phyloP scores from a whole-genome alignment of 1,140 invertebrate genomes.

The Lordiphosa collinella region DNA sequence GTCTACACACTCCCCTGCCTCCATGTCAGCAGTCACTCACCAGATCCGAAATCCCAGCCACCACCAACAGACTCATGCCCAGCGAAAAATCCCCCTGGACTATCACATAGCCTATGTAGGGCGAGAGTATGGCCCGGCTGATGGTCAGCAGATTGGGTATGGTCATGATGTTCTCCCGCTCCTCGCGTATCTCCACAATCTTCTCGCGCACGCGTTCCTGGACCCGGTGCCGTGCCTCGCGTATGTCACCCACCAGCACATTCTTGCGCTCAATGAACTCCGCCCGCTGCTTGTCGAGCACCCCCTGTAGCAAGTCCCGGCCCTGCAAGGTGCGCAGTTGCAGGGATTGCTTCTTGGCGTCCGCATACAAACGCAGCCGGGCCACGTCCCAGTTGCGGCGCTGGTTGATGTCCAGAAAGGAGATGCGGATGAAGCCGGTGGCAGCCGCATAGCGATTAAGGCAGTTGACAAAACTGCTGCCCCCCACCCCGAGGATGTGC shows the following conservation, averaged over 20 bases:
- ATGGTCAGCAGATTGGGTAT: slow-evolving; percentile 95
- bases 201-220: slow-evolving; percentile 83
- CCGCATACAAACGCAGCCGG: slow-evolving; percentile 61
- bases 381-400: slow-evolving; percentile 69
- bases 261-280: slow-evolving; percentile 83
- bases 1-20: too few species aligned
- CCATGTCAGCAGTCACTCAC: slow-evolving; percentile 81
- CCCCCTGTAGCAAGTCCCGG: slow-evolving; percentile 80
- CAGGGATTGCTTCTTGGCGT: slow-evolving; percentile 67
- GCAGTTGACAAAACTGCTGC: slow-evolving; percentile 63
- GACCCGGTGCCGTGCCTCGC: slow-evolving; percentile 84
- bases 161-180: slow-evolving; percentile 94
- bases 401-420: slow-evolving; percentile 70
- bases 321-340: slow-evolving; percentile 78
- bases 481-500: slow-evolving; percentile 50
- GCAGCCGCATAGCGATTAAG: slow-evolving; percentile 70
- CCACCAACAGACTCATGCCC: slow-evolving; percentile 86
- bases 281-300: slow-evolving; percentile 82
- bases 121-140: slow-evolving; percentile 90
- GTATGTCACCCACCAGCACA: slow-evolving; percentile 84
- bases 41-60: slow-evolving; percentile 92
- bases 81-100: slow-evolving; percentile 87
- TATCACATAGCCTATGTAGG: slow-evolving; percentile 91
- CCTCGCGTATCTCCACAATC: slow-evolving; percentile 84
- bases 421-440: slow-evolving; percentile 75